Percentiles rank a stretch among this genome's conserved stretches.
phyloP scores from a whole-genome alignment of 2,797 vertebrate genomes.

The Sylvilagus floridanus region DNA sequence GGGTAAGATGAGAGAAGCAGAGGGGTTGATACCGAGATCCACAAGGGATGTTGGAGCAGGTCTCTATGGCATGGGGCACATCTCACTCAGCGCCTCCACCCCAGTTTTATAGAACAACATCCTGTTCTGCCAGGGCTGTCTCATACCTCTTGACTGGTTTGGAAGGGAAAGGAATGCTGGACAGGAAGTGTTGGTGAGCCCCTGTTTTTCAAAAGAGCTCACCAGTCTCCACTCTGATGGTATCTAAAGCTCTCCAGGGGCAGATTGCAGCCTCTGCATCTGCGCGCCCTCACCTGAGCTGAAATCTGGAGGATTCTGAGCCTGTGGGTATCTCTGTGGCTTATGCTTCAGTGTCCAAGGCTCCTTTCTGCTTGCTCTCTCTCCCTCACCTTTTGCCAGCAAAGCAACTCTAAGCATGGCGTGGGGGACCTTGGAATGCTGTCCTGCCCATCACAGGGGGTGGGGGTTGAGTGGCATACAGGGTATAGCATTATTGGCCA shows the following conservation, averaged over 20 bases:
- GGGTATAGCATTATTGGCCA: not conserved
- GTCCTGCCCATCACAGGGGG: too few relatives aligned
- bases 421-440: not conserved
- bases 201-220: not conserved
- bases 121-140: rapidly evolving
- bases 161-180: not conserved
- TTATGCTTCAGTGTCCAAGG: not conserved
- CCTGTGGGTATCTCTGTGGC: not conserved
- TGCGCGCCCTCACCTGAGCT: not conserved
- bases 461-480: not conserved
- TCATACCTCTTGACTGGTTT: not conserved
- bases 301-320: not conserved
- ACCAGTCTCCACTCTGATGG: not conserved
- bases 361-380: not conserved
- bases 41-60: not conserved
- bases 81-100: not conserved
- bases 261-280: not conserved
- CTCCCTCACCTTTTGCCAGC: not conserved
- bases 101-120: not conserved
- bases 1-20: not conserved
- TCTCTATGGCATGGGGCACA: not conserved
- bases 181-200: not conserved
- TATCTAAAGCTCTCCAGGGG: not conserved
- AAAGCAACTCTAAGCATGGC: not conserved
- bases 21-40: not conserved